Percentiles rank a stretch among this genome's conserved stretches.
Evolutionary conservation across 2,888 invertebrate species (phyloP).

Genomic region (Nesidiocoris tenuis): DNA sequence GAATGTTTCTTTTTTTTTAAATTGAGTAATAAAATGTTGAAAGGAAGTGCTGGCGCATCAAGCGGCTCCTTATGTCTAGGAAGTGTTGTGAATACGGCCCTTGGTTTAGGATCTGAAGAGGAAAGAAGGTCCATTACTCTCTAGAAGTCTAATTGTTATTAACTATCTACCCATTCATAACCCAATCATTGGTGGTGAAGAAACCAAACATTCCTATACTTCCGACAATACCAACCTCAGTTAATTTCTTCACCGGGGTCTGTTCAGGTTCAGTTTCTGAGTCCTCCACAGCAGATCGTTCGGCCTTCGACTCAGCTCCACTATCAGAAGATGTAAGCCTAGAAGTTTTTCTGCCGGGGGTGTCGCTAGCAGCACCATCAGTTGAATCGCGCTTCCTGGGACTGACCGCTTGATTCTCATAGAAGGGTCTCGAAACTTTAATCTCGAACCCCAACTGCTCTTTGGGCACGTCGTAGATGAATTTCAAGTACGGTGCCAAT

Average conservation of each 20-base stretch:
- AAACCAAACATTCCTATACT: no score
- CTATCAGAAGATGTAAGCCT: neutral
- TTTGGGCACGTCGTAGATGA: constrained; percentile 71
- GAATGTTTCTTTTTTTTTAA: no score
- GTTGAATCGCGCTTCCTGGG: neutral
- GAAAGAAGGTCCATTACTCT: no score
- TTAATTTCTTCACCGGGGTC: neutral
- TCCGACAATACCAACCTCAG: no score
- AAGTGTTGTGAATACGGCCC: no score
- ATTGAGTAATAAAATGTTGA: no score
- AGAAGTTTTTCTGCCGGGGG: neutral
- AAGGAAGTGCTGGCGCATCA: no score
- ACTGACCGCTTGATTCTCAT: neutral
- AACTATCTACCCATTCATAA: no score
- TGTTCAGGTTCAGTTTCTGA: neutral
- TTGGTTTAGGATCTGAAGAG: no score
- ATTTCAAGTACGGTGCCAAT: constrained; percentile 64
- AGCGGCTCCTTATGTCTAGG: no score
- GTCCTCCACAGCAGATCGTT: neutral
- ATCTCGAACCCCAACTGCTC: constrained; percentile 84
- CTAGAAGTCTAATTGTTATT: no score
- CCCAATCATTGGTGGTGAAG: no score
- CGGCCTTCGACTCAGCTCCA: neutral
- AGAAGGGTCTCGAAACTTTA: constrained; percentile 51
- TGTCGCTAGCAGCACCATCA: neutral